A percentile compares a stretch with the other conserved stretches of the same genome.
Conservation (phyloP, 1,140 invertebrate species). For the Drosophila pallidifrons region DNA sequence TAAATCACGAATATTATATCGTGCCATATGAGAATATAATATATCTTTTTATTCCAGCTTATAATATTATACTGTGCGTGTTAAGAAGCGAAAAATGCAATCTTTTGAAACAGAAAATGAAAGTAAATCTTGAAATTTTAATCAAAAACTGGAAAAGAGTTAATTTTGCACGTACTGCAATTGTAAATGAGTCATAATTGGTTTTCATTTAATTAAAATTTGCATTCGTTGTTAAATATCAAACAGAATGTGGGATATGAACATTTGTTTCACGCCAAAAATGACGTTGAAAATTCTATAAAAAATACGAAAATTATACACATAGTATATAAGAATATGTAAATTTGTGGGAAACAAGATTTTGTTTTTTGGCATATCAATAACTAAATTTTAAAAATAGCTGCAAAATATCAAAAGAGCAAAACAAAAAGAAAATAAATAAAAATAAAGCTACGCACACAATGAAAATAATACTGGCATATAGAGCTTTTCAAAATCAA, state of each 20-base stretch:
- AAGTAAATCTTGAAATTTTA: background rate
- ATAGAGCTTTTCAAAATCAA: conserved; percentile 57
- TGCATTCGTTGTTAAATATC: conserved; percentile 3
- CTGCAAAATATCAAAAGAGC: conserved; percentile 52
- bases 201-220: conserved; percentile 19
- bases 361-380: conserved; percentile 80
- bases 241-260: conserved; percentile 1
- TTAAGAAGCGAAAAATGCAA: background rate
- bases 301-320: conserved; percentile 38
- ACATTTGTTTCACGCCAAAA: conserved; percentile 42
- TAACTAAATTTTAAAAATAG: conserved; percentile 81
- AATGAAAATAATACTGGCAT: conserved; percentile 53
- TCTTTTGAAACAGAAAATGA: background rate
- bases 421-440: conserved; percentile 37
- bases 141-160: background rate
- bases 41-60: background rate
- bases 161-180: conserved; percentile 14
- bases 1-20: background rate
- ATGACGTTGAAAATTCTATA: conserved; percentile 65
- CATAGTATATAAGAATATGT: conserved; percentile 39
- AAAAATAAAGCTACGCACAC: conserved; percentile 21
- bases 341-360: conserved; percentile 51
- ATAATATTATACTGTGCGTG: conserved; percentile 13
- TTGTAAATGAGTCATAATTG: conserved; percentile 15
- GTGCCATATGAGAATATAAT: background rate